Percentiles rank a stretch among this genome's conserved stretches.
These are phyloP conservation scores for Aromia moschata DNA, from an alignment of 2,888 invertebrate genomes.

Conservation along the genomic window DNA sequence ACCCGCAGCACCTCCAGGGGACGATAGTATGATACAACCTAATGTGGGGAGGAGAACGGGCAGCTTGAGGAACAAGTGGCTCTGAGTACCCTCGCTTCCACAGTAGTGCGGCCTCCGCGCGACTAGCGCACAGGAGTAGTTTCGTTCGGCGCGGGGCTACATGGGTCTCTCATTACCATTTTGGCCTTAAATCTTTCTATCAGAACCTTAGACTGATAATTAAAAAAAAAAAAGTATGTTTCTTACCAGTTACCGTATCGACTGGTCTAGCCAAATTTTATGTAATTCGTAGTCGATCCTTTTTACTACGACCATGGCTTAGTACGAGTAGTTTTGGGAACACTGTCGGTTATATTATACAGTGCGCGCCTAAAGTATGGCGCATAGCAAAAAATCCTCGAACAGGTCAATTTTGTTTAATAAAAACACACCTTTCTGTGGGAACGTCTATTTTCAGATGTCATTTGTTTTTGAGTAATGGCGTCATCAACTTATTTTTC, in stretches of 20 bases:
- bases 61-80: slow-evolving; percentile 80
- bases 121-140: slow-evolving; percentile 29
- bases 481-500: too few relatives aligned
- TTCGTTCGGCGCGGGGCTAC: slow-evolving; percentile 45
- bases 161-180: slow-evolving; percentile 52
- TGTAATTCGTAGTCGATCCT: slow-evolving; percentile 40
- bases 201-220: slow-evolving; percentile 58
- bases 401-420: too few relatives aligned
- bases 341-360: slow-evolving; percentile 6
- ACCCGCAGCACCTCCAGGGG: slow-evolving; percentile 83
- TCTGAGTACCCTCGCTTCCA: slow-evolving; percentile 69
- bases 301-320: slow-evolving; percentile 36
- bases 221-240: too few relatives aligned
- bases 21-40: slow-evolving; percentile 96
- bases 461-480: too few relatives aligned
- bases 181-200: slow-evolving; percentile 60
- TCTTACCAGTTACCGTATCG: slow-evolving; percentile 38
- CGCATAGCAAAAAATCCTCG: too few relatives aligned
- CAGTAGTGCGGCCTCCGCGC: slow-evolving; percentile 53
- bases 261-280: slow-evolving; percentile 55
- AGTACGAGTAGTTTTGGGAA: slow-evolving; percentile 28
- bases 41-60: slow-evolving; percentile 89
- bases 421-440: too few relatives aligned
- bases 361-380: too few relatives aligned
- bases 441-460: too few relatives aligned